These are phyloP conservation scores for Neosilurus hyrtlii DNA, from an alignment of 2,797 vertebrate species.

Conservation along the genomic window DNA sequence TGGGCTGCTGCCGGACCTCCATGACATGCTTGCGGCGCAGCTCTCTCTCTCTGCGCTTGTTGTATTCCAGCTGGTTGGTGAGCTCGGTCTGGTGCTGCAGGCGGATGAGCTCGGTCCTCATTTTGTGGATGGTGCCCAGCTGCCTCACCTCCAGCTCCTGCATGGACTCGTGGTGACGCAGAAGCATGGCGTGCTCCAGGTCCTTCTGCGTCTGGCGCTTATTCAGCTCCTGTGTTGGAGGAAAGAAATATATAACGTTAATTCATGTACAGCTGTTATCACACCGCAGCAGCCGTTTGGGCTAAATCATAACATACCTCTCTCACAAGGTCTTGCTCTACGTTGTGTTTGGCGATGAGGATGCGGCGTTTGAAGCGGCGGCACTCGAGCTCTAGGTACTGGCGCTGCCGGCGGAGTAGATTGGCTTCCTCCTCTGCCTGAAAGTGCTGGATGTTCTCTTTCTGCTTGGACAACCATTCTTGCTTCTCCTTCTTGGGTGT, in stretches of 20 bases:
- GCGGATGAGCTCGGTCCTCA: conserved; percentile 90
- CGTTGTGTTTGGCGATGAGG: conserved; percentile 91
- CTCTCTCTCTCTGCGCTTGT: conserved; percentile 94
- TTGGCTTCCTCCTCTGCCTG: conserved; percentile 98
- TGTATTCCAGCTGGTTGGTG: conserved; percentile 99
- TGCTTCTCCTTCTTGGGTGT: conserved; percentile 99
- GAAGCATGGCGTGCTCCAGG: conserved; percentile 95
- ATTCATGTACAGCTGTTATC: background rate
- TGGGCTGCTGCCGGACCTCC: conserved; percentile 98
- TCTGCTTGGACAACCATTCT: conserved; percentile 97
- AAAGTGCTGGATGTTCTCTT: conserved; percentile 97
- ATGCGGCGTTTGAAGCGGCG: conserved; percentile 94
- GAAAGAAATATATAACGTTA: background rate
- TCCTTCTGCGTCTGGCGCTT: conserved; percentile 86
- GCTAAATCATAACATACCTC: conserved; percentile 34
- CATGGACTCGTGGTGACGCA: conserved; percentile 98
- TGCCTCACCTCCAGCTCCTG: conserved; percentile 98
- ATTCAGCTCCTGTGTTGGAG: conserved; percentile 47
- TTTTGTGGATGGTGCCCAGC: conserved; percentile 92
- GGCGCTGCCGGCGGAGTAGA: conserved; percentile 89
- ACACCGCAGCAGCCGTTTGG: background rate
- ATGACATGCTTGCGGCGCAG: conserved; percentile 94
- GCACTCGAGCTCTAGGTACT: conserved; percentile 94
- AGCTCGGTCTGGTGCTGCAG: conserved; percentile 98
- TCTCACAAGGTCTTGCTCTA: conserved; percentile 92